Conservation (phyloP, 2,888 invertebrate species). For the Leptopilina drosophilae region DNA sequence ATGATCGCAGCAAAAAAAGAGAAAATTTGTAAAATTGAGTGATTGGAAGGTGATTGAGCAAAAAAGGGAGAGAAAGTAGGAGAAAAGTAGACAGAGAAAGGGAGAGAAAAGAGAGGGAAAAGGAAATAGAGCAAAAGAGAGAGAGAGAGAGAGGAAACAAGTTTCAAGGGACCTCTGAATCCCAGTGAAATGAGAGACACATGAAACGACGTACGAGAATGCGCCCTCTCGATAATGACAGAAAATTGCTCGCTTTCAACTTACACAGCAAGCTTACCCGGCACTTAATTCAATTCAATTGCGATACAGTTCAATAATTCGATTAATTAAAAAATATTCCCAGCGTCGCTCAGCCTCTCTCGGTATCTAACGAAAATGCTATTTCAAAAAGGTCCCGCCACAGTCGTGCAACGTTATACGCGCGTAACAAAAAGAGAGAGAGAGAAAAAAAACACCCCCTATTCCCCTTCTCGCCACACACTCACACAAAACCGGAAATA, state of each 20-base stretch:
- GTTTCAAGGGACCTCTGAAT: conserved; percentile 2
- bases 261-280: conserved; percentile 62
- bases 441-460: background rate
- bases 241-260: conserved; percentile 70
- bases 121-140: background rate
- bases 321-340: conserved; percentile 75
- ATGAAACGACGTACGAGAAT: conserved; percentile 46
- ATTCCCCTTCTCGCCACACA: too few relatives aligned
- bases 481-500: conserved; percentile 1
- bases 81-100: too few relatives aligned
- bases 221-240: conserved; percentile 64
- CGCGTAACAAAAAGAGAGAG: background rate
- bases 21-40: too few relatives aligned
- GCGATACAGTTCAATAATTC: conserved; percentile 76
- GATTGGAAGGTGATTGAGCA: too few relatives aligned
- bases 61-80: too few relatives aligned
- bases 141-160: conserved; percentile 1
- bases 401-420: background rate
- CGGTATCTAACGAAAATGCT: conserved; percentile 3
- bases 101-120: too few relatives aligned
- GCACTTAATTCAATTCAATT: conserved; percentile 75
- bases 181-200: conserved; percentile 32
- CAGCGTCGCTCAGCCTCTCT: conserved; percentile 60
- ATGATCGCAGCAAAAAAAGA: too few relatives aligned
- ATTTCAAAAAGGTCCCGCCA: conserved; percentile 36